These are phyloP conservation scores for Chionodraco myersi DNA, from an alignment of 2,113 vertebrate species.

Conservation along the genomic window DNA sequence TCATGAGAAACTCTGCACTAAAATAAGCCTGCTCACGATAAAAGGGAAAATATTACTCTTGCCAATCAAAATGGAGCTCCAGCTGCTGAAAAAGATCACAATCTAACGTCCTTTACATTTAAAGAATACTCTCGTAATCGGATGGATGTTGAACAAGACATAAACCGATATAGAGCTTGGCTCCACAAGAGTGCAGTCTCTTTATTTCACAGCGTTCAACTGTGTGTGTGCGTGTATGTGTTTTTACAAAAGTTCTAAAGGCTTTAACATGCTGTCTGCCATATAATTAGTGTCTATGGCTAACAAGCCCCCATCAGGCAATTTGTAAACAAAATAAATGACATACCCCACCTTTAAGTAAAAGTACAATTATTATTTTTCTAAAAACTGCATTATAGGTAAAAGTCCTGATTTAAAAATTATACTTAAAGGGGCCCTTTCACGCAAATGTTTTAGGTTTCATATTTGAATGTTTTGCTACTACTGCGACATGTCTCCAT, in stretches of 20 bases:
- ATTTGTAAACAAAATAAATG: slow-evolving; percentile 46
- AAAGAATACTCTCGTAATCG: background rate
- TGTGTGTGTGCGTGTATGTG: slow-evolving; percentile 19
- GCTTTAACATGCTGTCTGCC: slow-evolving; percentile 65
- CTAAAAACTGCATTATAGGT: too few relatives aligned
- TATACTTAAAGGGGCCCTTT: too few relatives aligned
- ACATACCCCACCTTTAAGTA: too few relatives aligned
- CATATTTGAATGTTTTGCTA: too few relatives aligned
- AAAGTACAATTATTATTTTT: too few relatives aligned
- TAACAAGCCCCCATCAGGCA: slow-evolving; percentile 67
- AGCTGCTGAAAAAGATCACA: slow-evolving; percentile 31
- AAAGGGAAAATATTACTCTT: slow-evolving; percentile 64
- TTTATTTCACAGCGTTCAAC: slow-evolving; percentile 30
- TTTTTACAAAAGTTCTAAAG: slow-evolving; percentile 53
- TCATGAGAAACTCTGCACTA: slow-evolving; percentile 61
- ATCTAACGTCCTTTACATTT: slow-evolving; percentile 3
- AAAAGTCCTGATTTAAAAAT: too few relatives aligned
- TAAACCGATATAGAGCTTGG: slow-evolving; percentile 20
- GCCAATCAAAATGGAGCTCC: slow-evolving; percentile 68
- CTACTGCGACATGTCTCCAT: too few relatives aligned
- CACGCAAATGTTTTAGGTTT: too few relatives aligned
- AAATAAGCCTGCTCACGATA: slow-evolving; percentile 63
- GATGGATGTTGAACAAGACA: background rate
- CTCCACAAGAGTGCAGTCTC: slow-evolving; percentile 30
- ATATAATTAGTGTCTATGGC: slow-evolving; percentile 72